Conservation (phyloP, 2,113 vertebrate genomes). For the Clarias macrocephalus region DNA sequence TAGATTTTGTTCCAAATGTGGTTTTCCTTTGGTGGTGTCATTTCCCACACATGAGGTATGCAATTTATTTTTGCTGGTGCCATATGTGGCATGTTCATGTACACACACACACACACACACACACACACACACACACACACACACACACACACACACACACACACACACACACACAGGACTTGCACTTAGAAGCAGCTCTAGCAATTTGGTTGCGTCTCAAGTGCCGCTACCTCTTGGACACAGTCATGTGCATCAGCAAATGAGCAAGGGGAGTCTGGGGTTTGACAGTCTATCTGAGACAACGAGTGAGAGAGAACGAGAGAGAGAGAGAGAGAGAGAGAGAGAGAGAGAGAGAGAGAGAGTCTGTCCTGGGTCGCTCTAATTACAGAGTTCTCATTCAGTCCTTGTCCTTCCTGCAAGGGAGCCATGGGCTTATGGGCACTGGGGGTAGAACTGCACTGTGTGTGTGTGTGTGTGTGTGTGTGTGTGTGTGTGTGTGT, state of each 20-base stretch:
- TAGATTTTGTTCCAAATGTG: neutral
- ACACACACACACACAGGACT: slow-evolving; percentile 3
- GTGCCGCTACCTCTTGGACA: slow-evolving; percentile 53
- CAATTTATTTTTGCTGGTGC: neutral
- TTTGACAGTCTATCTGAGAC: slow-evolving; percentile 56
- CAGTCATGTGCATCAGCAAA: slow-evolving; percentile 58
- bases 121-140: slow-evolving; percentile 15
- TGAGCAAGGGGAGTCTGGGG: slow-evolving; percentile 58
- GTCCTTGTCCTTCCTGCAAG: slow-evolving; percentile 47
- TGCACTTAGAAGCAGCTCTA: slow-evolving; percentile 19
- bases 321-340: slow-evolving; percentile 20
- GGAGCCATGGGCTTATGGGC: slow-evolving; percentile 48
- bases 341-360: slow-evolving; percentile 20
- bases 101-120: neutral
- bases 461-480: slow-evolving; percentile 36
- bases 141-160: neutral
- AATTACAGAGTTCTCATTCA: slow-evolving; percentile 61
- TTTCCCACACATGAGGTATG: neutral
- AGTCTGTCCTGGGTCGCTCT: slow-evolving; percentile 54
- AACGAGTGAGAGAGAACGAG: slow-evolving; percentile 10
- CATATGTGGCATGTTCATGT: neutral
- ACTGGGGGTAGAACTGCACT: slow-evolving; percentile 26
- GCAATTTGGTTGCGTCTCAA: slow-evolving; percentile 52
- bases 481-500: slow-evolving; percentile 12
- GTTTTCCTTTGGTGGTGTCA: neutral